A percentile compares a stretch with the other conserved stretches of the same genome.
phyloP scores from a whole-genome alignment of 2,797 vertebrate species.

The Helarctos malayanus region DNA sequence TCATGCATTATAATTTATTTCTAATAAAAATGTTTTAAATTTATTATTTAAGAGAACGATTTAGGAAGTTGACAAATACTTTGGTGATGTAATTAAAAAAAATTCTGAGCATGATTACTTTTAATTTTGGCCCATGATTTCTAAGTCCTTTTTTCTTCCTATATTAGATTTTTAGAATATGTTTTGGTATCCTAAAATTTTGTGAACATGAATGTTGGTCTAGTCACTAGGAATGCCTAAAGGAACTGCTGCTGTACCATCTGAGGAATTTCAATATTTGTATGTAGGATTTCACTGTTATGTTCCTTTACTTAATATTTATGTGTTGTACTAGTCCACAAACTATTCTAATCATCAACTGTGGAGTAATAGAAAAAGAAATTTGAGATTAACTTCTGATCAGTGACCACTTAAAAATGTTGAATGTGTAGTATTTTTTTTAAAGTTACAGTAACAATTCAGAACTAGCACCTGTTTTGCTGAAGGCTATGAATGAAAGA shows the following conservation, averaged over 20 bases:
- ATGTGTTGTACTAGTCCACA: neutral
- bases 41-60: neutral
- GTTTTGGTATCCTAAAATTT: neutral
- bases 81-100: neutral
- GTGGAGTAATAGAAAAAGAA: constrained; percentile 2
- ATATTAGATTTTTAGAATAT: constrained; percentile 20
- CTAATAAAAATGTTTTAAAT: constrained; percentile 26
- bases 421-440: constrained; percentile 16
- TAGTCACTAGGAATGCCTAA: neutral
- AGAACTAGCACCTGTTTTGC: neutral
- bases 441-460: neutral
- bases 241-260: neutral
- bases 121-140: constrained; percentile 32
- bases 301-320: constrained; percentile 3
- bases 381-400: constrained; percentile 15
- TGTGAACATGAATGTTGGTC: constrained; percentile 19
- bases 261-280: neutral
- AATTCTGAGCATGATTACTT: constrained; percentile 1
- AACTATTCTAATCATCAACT: constrained; percentile 1
- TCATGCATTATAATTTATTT: constrained; percentile 28
- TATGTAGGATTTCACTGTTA: neutral
- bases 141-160: constrained; percentile 40
- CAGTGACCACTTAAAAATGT: constrained; percentile 28
- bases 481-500: neutral
- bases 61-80: constrained; percentile 37